Base-by-base conservation (phyloP, 1,140 invertebrate genomes). In the Drosophila guanche region DNA sequence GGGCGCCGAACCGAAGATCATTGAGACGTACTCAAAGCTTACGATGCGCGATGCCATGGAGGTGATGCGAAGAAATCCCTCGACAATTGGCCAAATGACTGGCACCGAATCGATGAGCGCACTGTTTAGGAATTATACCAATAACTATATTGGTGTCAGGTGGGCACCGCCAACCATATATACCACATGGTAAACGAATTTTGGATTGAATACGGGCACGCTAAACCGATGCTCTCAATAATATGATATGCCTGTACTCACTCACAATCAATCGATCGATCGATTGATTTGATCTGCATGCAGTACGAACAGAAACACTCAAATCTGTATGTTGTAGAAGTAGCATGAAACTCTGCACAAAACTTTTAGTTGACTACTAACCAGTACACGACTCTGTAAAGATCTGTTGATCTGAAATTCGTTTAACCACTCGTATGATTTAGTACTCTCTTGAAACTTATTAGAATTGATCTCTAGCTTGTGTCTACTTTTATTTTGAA, bases 31-130 rank as follows among this genome's bases (percentile, higher is more conserved):
- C 92, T 97, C 97, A 4, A 97, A 98, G 90, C 92, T 99, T 47
- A 97, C 97, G 25, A 97, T 98, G 95, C 95, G 95, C 81, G 98
- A 99, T 91, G 98, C 98, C 12, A 95, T 98, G 92, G 96, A 97
- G 77, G 96, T 97, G 75, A 97, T 98, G 94, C 94, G 95, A 84
- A 93, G 95, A 77, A 97, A 96, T 92, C 96, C 95, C 22, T 96
- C 95, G 42, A 96, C 95, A 5, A 95, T 96, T 79, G 95, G 95
- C 56, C 95, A 96, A 90, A 96, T 96, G 89, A 95, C 95, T 65
- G 95, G 95, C 23, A 95, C 96, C 4, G 96, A 97, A 81, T 97
- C 96, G 59, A 96, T 98, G 95, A 96, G 96, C 37, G 95, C 95
- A 37, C 95, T 98, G 84, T 97, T 98, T 91, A 94, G 96, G 76